Evolutionary conservation across 2,797 vertebrate species (phyloP).

Genomic region (Galago senegalensis): DNA sequence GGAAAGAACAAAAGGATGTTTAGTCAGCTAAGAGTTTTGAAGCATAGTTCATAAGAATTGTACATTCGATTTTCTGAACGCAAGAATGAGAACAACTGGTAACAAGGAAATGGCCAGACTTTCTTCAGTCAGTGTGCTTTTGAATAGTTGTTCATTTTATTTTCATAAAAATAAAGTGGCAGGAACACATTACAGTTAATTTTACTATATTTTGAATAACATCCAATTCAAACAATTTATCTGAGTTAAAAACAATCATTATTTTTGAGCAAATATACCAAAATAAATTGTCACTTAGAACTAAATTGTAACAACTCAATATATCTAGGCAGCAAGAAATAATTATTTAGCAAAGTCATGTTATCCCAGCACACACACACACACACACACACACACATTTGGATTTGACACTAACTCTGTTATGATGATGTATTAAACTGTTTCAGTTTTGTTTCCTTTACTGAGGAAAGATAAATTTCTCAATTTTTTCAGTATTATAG

Average conservation of each 20-base stretch:
- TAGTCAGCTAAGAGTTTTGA: background rate
- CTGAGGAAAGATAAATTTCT: conserved; percentile 19
- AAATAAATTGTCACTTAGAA: background rate
- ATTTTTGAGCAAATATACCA: background rate
- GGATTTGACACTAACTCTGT: background rate
- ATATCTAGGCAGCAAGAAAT: background rate
- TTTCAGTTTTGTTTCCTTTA: conserved; percentile 15
- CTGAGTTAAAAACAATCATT: background rate
- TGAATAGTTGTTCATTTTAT: background rate
- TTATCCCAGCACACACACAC: background rate
- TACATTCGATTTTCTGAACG: background rate
- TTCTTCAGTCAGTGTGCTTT: background rate
- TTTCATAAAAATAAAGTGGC: background rate
- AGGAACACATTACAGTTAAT: background rate
- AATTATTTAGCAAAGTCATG: background rate
- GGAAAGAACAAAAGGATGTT: background rate
- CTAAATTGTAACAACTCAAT: background rate
- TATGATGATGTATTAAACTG: background rate
- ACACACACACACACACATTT: background rate
- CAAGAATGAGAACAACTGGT: background rate
- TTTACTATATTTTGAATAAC: background rate
- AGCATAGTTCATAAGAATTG: background rate
- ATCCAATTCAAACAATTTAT: background rate
- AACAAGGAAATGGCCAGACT: background rate
- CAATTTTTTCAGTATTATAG: conserved; percentile 58